Conservation (phyloP, 2,888 invertebrate species). For the Limnephilus marmoratus region DNA sequence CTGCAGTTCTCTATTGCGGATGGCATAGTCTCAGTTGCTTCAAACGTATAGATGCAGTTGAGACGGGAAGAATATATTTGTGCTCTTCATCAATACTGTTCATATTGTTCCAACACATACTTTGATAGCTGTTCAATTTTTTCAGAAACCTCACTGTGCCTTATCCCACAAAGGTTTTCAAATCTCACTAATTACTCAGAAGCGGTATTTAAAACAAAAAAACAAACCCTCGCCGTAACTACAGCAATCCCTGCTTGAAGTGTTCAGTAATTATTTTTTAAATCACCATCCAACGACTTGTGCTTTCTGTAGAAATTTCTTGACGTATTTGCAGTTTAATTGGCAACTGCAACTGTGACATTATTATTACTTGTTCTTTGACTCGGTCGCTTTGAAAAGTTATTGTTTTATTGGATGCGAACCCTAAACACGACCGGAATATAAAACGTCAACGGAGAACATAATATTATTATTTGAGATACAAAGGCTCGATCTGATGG, state of each 20-base stretch:
- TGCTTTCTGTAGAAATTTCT: slow-evolving; percentile 19
- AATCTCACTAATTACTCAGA: not conserved
- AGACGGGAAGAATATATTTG: too few relatives aligned
- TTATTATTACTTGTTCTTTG: slow-evolving; percentile 18
- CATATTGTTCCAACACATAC: not conserved
- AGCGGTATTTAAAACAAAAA: not conserved
- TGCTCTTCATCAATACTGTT: too few relatives aligned
- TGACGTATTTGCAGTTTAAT: slow-evolving; percentile 30
- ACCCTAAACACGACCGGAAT: not conserved
- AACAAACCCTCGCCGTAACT: not conserved
- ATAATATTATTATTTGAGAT: not conserved
- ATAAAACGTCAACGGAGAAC: not conserved
- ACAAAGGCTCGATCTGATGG: not conserved
- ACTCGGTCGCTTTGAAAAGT: not conserved
- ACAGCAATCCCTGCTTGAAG: not conserved
- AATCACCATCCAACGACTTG: slow-evolving; percentile 16
- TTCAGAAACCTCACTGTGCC: not conserved
- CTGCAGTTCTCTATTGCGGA: too few relatives aligned
- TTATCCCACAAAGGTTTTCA: not conserved
- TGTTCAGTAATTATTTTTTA: not conserved
- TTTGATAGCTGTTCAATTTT: not conserved
- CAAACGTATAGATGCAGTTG: too few relatives aligned
- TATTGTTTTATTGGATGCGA: not conserved
- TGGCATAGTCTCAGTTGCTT: too few relatives aligned
- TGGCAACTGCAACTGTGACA: not conserved